Base-by-base conservation (phyloP, 2,113 vertebrate species). In the Anhinga rufa region DNA sequence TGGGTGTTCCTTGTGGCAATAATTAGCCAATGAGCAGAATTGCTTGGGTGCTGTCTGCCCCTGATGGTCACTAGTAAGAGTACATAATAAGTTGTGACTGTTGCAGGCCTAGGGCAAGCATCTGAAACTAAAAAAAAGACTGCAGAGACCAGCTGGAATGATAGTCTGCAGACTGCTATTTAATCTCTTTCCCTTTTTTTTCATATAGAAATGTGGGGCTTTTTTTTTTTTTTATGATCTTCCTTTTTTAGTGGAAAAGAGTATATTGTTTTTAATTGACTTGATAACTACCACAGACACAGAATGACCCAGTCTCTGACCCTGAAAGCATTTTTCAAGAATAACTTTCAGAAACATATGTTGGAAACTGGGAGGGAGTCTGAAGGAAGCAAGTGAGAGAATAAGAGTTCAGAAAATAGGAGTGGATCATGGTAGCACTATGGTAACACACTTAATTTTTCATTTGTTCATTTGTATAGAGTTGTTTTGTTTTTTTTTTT, bases 11-110 rank as follows among this genome's bases (percentile, higher is more conserved):
- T 86, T 49, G 42, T 46, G 86, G 81, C 79, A 38, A 51, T 62
- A 94, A 95, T 95, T 90, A 97, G n/a, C 51, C 83, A 90, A 20
- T 1, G 36, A 75, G 44, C 81, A 92, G 60, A 85, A 92, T 12
- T 70, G 15, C 24, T 49, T 71, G 26, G 28, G 78, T 90, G 52
- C 14, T 91, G 17, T 86, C 84, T 93, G 36, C 28, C 64, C 52
- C 46, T 31, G 13, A 24, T 62, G 57, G 78, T 81, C 92, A 44
- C 65, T n/a, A 28, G 32, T 38, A 32, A 24, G 14, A 70, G n/a
- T 17, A 55, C 5, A 3, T 92, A 82, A 88, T 90, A 86, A 88
- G 49, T 92, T 90, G 49, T 94, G 95, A 96, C 95, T 92, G 48
- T 61, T 5, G 4, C 34, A 79, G 36, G 82, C 93, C 84, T 60